Base-by-base conservation (phyloP, 2,888 invertebrate genomes). In the Chloroclystis v-ata region DNA sequence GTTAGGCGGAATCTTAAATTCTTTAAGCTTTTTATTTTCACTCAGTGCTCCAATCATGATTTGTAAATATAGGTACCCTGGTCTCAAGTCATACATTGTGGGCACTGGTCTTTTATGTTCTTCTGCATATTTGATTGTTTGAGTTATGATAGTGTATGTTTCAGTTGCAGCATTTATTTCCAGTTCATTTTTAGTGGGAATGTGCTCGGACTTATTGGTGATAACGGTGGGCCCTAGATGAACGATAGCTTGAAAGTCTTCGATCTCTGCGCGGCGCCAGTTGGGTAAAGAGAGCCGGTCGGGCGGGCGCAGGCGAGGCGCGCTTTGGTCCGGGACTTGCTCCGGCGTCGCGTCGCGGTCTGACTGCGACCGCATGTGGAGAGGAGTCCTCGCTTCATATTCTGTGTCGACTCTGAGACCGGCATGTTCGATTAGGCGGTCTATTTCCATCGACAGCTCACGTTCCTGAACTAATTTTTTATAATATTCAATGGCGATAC, bases 41-140 rank as follows among this genome's bases (percentile, higher is more conserved):
- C 28, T 20, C 1, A 47, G 10, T 28, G 42, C 32, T 1, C 30
- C 37, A 9, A 42, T 42, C 5, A 47, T 28, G 8, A 42, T 42
- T 13, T 47, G 42, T 7, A 47, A 32, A 38, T 47, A 47, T 11
- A 47, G 28, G 32, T 32, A 47, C 8, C 47, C 47, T 2, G 47
- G 38, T 12, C 25, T 32, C 1, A 47, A 38, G 1, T 47, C 47
- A 28, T 32, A 32, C 4, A 16, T 38, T 12, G 32, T 32, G 3
- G 47, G 47, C 3, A 42, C 16, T 6, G 6, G 30, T 1, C n/a
- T 10, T 4, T 38, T 38, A 13, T 13, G 26, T 28, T 32, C 6
- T 1, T 37, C 8, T 2, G 47, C 47, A 38, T 33, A 13, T 14
- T 38, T 38, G 3, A 26, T 26, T 7, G 38, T 28, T 9, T 47